Base-by-base conservation (phyloP, 2,113 vertebrate species). In the Triplophysa tibetana region DNA sequence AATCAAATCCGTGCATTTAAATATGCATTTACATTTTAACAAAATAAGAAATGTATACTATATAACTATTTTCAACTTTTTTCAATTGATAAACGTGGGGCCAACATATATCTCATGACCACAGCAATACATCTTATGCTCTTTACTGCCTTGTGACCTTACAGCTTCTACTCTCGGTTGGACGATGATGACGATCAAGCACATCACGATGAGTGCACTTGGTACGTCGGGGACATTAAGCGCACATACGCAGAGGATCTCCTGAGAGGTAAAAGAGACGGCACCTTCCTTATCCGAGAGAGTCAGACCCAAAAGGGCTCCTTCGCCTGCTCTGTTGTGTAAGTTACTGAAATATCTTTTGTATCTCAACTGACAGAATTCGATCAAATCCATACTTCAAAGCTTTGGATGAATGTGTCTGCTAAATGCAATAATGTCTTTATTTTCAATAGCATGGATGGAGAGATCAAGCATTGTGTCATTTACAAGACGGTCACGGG, bases 261-360 rank as follows among this genome's bases (percentile, higher is more conserved):
- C 0, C 86, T 99, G 43, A 93, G 96, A 14, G 95, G 96, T 84
- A 98, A 98, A 79, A 89, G 95, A 69, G 96, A 99, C 23, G 97
- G 97, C 89, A 99, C 98, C 85, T 99, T 99, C 89, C 96, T 99
- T 64, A 95, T 99, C 77, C 94, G 98, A 82, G 97, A 99, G 83
- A 99, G 98, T 92, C 90, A 99, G 98, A 81, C 93, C 94, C 4
- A 97, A 96, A 84, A 99, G 97, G 75, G 75, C 43, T 77, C 75
- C 90, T 99, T 97, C 4, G 98, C 98, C 90, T 99, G 98, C 92
- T 98, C 96, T 12, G 97, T 99, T 21, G 95, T 99, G 98, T 99
- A 94, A 0, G 98, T 98, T 91, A 48, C 16, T 75, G 23, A 29
- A 21, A 23, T 7, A 33, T 24, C 58, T 4, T 1, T 38, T 0